Percentiles rank a stretch among this genome's conserved stretches.
phyloP scores from a whole-genome alignment of 2,797 vertebrate species.

The Falco novaeseelandiae region DNA sequence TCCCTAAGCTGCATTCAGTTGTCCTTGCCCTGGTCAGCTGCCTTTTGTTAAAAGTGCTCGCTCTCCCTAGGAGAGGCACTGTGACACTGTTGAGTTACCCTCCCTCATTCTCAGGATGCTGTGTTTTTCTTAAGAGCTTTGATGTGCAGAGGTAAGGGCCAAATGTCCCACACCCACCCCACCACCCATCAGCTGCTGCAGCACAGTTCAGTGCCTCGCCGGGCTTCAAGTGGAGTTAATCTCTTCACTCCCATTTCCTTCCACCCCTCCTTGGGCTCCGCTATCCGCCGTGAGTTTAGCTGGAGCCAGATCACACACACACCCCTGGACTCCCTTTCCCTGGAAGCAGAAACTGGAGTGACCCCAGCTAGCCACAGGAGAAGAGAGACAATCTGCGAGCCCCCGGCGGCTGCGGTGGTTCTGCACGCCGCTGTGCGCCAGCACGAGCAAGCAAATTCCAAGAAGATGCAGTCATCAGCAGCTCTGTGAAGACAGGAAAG shows the following conservation, averaged over 20 bases:
- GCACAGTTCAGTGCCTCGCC: neutral
- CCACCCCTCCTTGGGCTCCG: neutral
- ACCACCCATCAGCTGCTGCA: neutral
- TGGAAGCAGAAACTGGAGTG: neutral
- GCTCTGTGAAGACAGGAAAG: slow-evolving; percentile 81
- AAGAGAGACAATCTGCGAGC: slow-evolving; percentile 62
- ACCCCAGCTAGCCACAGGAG: slow-evolving; percentile 27
- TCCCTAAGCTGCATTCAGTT: slow-evolving; percentile 71
- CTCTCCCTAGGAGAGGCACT: slow-evolving; percentile 64
- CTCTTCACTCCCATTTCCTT: neutral
- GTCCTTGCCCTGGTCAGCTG: slow-evolving; percentile 70
- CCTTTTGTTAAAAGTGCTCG: slow-evolving; percentile 77
- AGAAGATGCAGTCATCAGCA: slow-evolving; percentile 78
- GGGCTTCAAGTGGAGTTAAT: neutral
- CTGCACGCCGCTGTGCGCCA: slow-evolving; percentile 58
- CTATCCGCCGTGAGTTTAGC: neutral
- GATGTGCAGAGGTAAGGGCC: neutral
- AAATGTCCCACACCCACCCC: neutral
- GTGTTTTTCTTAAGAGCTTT: neutral
- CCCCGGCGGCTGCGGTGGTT: slow-evolving; percentile 11
- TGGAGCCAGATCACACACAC: neutral
- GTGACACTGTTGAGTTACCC: slow-evolving; percentile 60
- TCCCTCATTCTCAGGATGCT: slow-evolving; percentile 68
- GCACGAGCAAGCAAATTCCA: slow-evolving; percentile 81
- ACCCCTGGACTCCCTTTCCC: neutral